Conservation (phyloP, 1,140 invertebrate genomes). For the Lanistes nyassanus region DNA sequence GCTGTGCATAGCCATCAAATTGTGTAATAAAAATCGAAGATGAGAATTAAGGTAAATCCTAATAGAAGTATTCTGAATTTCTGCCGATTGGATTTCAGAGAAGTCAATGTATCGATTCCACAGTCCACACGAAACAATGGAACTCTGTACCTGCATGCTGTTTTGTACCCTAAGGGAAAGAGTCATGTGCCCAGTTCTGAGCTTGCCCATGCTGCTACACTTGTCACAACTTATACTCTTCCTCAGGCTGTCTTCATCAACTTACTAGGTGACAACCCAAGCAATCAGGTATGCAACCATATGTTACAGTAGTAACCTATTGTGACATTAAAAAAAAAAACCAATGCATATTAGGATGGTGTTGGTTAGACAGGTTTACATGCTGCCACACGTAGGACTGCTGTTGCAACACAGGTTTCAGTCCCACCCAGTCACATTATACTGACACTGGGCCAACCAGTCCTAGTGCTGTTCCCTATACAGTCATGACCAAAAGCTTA, state of each 20-base stretch:
- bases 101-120: constrained; percentile 71
- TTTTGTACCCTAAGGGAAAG: constrained; percentile 51
- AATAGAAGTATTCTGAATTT: too few species aligned
- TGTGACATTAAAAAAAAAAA: not conserved
- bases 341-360: not conserved
- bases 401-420: too few species aligned
- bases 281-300: not conserved
- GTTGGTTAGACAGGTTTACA: too few species aligned
- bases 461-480: too few species aligned
- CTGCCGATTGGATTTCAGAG: constrained; percentile 33
- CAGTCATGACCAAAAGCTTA: too few species aligned
- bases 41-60: too few species aligned
- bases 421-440: too few species aligned
- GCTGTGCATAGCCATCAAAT: too few species aligned
- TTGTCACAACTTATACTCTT: constrained; percentile 77
- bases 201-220: constrained; percentile 67
- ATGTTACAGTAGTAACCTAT: not conserved
- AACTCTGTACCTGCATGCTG: constrained; percentile 75
- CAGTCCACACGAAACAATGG: constrained; percentile 80
- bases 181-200: constrained; percentile 44
- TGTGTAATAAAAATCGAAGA: too few species aligned
- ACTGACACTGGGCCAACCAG: too few species aligned
- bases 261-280: constrained; percentile 69
- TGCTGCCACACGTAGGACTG: too few species aligned
- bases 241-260: constrained; percentile 82